These are phyloP conservation scores for Xiphorhynchus erythropygius DNA, from an alignment of 2,797 vertebrate genomes.

Conservation along the genomic window DNA sequence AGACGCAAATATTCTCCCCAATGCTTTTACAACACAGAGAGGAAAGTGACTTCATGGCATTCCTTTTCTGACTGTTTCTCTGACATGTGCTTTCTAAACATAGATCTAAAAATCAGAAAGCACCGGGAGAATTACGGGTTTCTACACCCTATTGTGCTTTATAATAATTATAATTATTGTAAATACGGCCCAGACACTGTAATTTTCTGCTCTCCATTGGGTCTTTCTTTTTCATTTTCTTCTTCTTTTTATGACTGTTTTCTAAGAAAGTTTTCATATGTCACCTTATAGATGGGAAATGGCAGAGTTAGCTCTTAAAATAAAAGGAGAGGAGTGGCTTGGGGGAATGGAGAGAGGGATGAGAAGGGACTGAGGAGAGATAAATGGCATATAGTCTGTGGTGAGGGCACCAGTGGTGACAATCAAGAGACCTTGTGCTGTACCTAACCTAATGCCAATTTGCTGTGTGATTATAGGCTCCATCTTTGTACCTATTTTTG, in stretches of 20 bases:
- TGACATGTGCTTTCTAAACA: constrained; percentile 69
- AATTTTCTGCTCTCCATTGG: constrained; percentile 73
- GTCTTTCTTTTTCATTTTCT: constrained; percentile 73
- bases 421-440: neutral
- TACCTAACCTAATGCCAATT: neutral
- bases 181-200: constrained; percentile 76
- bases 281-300: constrained; percentile 72
- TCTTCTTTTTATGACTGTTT: constrained; percentile 73
- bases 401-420: neutral
- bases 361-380: constrained; percentile 4
- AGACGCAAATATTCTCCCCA: constrained; percentile 42
- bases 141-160: constrained; percentile 74
- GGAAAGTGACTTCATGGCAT: constrained; percentile 69
- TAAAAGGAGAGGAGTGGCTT: constrained; percentile 57
- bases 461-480: neutral
- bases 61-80: constrained; percentile 70
- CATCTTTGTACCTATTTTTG: neutral
- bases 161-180: constrained; percentile 79
- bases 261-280: constrained; percentile 73
- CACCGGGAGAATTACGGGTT: constrained; percentile 70
- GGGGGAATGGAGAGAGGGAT: neutral
- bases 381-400: neutral
- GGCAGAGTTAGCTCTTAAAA: constrained; percentile 68
- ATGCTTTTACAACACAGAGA: constrained; percentile 24
- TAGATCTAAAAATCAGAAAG: constrained; percentile 75